Percentiles rank a stretch among this genome's conserved stretches.
These are phyloP conservation scores for Dicycla oo DNA, from an alignment of 2,888 invertebrate species.

Conservation along the genomic window DNA sequence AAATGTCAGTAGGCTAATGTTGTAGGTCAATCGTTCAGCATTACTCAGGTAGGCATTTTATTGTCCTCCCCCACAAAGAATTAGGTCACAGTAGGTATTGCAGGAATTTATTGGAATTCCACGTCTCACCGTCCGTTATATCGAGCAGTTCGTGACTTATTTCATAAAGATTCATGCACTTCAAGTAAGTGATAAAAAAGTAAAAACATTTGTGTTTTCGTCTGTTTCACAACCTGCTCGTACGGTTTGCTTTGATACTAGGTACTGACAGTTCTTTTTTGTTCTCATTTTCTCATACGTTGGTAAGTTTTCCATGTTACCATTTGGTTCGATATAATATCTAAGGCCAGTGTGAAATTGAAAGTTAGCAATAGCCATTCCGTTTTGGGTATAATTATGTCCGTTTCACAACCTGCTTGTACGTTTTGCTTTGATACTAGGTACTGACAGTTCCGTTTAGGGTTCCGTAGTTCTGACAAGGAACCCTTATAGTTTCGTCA, in stretches of 20 bases:
- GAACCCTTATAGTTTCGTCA: too few species aligned
- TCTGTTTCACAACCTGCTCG: neutral
- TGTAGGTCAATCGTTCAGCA: constrained; percentile 40
- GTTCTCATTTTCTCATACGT: neutral
- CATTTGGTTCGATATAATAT: neutral
- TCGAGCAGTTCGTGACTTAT: constrained; percentile 58
- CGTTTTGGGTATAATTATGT: too few species aligned
- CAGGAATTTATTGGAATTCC: constrained; percentile 68
- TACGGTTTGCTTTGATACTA: constrained; percentile 11
- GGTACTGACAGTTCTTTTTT: neutral
- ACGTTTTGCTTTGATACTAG: too few species aligned
- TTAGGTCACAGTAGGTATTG: constrained; percentile 51
- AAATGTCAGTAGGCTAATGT: constrained; percentile 43
- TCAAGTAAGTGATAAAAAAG: constrained; percentile 17
- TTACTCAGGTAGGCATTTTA: constrained; percentile 52
- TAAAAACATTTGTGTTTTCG: constrained; percentile 13
- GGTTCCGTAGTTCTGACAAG: too few species aligned
- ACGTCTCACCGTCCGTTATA: constrained; percentile 32
- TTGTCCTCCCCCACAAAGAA: constrained; percentile 51
- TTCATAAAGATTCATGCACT: constrained; percentile 29
- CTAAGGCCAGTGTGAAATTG: neutral
- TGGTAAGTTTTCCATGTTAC: neutral
- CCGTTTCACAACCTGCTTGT: too few species aligned
- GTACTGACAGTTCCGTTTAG: too few species aligned
- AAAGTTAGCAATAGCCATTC: neutral